Conservation (phyloP, 2,113 vertebrate species). For the Psilopsiagon aymara region DNA sequence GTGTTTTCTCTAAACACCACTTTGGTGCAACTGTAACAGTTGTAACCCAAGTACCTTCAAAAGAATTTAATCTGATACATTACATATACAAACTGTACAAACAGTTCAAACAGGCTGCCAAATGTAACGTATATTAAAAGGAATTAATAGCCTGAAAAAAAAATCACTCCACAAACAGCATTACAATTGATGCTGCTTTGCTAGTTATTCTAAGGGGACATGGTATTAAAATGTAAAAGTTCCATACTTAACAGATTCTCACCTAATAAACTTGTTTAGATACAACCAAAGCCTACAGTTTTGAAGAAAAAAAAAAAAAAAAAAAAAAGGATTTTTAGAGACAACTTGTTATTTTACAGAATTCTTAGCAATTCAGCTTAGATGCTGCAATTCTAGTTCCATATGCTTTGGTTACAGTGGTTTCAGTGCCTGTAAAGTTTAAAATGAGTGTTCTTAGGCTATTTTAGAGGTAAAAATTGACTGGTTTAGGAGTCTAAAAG, state of each 20-base stretch:
- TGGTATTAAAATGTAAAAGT: constrained; percentile 60
- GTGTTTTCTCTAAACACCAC: constrained; percentile 66
- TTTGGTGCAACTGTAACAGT: constrained; percentile 41
- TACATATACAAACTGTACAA: constrained; percentile 62
- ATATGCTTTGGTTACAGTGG: neutral
- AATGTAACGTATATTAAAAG: constrained; percentile 61
- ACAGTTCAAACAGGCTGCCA: constrained; percentile 56
- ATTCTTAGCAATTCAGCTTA: constrained; percentile 43
- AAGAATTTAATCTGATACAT: constrained; percentile 65
- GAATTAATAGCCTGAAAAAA: constrained; percentile 68
- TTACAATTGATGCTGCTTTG: constrained; percentile 64
- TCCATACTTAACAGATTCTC: constrained; percentile 71
- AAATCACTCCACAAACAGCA: constrained; percentile 54
- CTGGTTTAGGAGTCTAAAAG: neutral
- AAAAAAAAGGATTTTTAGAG: constrained; percentile 33
- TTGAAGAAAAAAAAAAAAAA: constrained; percentile 28
- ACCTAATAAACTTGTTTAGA: constrained; percentile 69
- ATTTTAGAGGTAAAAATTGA: neutral
- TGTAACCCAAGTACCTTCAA: constrained; percentile 56
- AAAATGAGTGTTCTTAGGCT: constrained; percentile 5
- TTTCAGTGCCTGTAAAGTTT: constrained; percentile 51
- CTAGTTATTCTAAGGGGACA: constrained; percentile 64
- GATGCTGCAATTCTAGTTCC: neutral
- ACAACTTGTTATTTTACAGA: constrained; percentile 56
- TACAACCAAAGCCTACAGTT: constrained; percentile 54